Evolutionary conservation across 1,140 invertebrate species (phyloP).

Genomic region (Drosophila varians): DNA sequence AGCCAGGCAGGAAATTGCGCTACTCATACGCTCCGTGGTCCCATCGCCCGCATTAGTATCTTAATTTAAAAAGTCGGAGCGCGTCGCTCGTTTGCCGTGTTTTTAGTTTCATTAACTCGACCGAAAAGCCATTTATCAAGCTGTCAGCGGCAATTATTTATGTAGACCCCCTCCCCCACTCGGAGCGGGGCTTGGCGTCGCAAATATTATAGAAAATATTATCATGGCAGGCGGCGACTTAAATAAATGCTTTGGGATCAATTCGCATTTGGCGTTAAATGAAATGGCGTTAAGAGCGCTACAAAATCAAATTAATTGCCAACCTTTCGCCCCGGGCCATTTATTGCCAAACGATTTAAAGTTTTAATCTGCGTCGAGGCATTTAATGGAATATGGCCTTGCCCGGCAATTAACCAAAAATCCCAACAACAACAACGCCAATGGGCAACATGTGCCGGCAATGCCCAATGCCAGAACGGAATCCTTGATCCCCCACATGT

Average conservation of each 20-base stretch:
- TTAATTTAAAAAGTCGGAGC: slow-evolving; percentile 65
- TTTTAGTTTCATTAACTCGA: slow-evolving; percentile 77
- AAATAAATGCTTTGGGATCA: slow-evolving; percentile 24
- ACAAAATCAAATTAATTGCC: slow-evolving; percentile 63
- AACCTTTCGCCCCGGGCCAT: slow-evolving; percentile 34
- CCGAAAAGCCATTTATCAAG: slow-evolving; percentile 77
- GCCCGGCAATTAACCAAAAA: slow-evolving; percentile 44
- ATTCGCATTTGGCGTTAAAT: slow-evolving; percentile 45
- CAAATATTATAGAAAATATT: slow-evolving; percentile 66
- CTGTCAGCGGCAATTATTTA: slow-evolving; percentile 79
- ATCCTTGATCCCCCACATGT: slow-evolving; percentile 48
- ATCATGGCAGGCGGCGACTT: slow-evolving; percentile 19
- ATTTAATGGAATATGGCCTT: slow-evolving; percentile 42
- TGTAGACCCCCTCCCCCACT: slow-evolving; percentile 31
- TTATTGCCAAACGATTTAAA: slow-evolving; percentile 61
- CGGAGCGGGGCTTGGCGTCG: neutral
- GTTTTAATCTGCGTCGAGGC: slow-evolving; percentile 52
- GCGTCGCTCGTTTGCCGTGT: slow-evolving; percentile 51
- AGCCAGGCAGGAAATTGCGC: slow-evolving; percentile 63
- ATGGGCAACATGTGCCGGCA: slow-evolving; percentile 51
- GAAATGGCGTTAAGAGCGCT: slow-evolving; percentile 45
- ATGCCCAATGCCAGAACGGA: slow-evolving; percentile 26
- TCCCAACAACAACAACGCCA: slow-evolving; percentile 6
- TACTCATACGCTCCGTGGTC: slow-evolving; percentile 74
- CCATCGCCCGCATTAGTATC: slow-evolving; percentile 62